Base-by-base conservation (phyloP, 2,888 invertebrate genomes). In the Dioctria rufipes region DNA sequence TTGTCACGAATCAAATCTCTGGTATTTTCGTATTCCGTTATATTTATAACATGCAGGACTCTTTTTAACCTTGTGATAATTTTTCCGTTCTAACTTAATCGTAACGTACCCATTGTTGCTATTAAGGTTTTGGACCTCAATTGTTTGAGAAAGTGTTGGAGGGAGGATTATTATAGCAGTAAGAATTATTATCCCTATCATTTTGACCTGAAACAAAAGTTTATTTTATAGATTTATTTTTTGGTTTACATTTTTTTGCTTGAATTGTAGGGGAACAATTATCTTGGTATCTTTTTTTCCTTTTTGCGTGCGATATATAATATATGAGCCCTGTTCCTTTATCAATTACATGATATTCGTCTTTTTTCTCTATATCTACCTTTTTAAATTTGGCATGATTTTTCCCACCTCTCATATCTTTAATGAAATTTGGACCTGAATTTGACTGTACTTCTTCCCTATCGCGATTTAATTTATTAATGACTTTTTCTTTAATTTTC, bases 331-430 rank as follows among this genome's bases (percentile, higher is more conserved):
- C 66, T 9, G 78, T 83, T n/a, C 37, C 51, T 60, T 40, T 78
- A 69, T 80, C 81, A 49, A 77, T 79, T 54, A 83, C 49, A 46
- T 83, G 83, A 13, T 83, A 80, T 5, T 81, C 63, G 42, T 83
- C 83, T 11, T 81, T 25, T 43, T 78, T 65, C 49, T 58, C 13
- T 75, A n/a, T 13, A 71, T 42, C 25, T 43, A 83, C 58, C 82
- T 83, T 83, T 42, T 82, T 81, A 67, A 81, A 83, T 80, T 83
- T 83, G 6, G 78, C 60, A 63, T 83, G 83, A 49, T 83, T 83
- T 61, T 83, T 83, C 3, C 83, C 81, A 3, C 65, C 80, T 78
- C 80, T 42, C 3, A 80, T 49, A 61, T 73, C 73, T 78, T 67
- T 73, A 46, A 51, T 46, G 54, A 51, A 61, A 46, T 60, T n/a